Evolutionary conservation across 2,113 vertebrate species (phyloP), one percentile per base, ranked within the genome.

Genomic region (Heterocephalus glaber): DNA sequence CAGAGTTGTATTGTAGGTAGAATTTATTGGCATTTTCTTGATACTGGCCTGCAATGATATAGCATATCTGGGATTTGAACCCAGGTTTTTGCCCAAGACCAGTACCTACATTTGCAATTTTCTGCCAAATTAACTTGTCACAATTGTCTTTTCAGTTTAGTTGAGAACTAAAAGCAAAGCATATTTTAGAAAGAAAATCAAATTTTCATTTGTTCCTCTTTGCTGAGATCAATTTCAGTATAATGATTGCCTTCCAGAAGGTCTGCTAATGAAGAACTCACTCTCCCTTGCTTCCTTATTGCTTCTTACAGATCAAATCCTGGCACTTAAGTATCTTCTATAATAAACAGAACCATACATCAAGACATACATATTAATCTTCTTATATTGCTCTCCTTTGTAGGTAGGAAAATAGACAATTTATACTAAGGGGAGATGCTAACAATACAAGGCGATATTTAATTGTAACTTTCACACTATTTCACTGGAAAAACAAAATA

Each of bases 321-420:
- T 92, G 38, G 17, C 28, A 65, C 33, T 66, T 38, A 56, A 38
- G 16, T 22, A 26, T 52, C 24, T 19, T 52, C 24, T 70, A 68
- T 86, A 90, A 86, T 76, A 90, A 92, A 28, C 28, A 94, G n/a
- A 89, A 83, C 3, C 4, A 41, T 44, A 22, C 24, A 5, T 68
- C 33, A 89, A 49, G 26, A 90, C 17, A 92, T n/a, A 95, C 89
- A 77, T 93, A 89, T 52, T 79, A 94, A 84, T 95, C 74, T 90
- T 7, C 44, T 89, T 80, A 35, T 61, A 95, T 84, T 0, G 41
- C 47, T 89, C 85, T 65, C 2, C 13, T 92, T n/a, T 85, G 3
- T 82, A 86, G 54, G 3, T 44, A 52, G 20, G 17, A 38, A 74
- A 87, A 52, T 12, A 92, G 38, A 33, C 49, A 95, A 65, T 24